phyloP scores from a whole-genome alignment of 2,113 vertebrate species.

The Mus pahari region DNA sequence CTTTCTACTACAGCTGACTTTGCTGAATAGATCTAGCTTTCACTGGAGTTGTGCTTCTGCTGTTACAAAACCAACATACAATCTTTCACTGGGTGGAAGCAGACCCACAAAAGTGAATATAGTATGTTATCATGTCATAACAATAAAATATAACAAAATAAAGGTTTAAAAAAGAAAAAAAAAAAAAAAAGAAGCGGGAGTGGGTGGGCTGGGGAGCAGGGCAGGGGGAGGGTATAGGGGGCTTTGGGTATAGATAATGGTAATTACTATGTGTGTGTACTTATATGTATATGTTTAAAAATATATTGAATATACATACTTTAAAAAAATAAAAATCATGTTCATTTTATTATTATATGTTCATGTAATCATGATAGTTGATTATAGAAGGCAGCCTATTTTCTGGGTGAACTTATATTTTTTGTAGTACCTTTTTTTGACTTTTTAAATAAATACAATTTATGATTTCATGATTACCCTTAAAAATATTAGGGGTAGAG shows the following conservation, averaged over 20 bases:
- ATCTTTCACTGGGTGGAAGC: slow-evolving; percentile 17
- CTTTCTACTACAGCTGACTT: neutral
- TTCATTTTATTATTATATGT: neutral
- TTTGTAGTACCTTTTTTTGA: neutral
- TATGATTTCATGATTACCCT: neutral
- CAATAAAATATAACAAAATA: slow-evolving; percentile 52
- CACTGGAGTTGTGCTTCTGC: slow-evolving; percentile 45
- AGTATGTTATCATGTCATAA: slow-evolving; percentile 12
- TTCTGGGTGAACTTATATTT: slow-evolving; percentile 32
- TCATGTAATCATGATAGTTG: slow-evolving; percentile 22
- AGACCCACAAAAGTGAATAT: slow-evolving; percentile 41
- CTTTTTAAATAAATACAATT: neutral
- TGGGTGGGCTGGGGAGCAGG: too few species aligned
- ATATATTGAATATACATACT: slow-evolving; percentile 21
- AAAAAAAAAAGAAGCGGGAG: too few species aligned
- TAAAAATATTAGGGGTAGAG: neutral
- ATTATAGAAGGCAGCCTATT: neutral
- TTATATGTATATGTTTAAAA: neutral
- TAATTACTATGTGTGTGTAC: neutral
- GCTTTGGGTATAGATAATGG: neutral
- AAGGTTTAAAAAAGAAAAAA: slow-evolving; percentile 41
- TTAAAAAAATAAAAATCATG: neutral
- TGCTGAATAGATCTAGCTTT: slow-evolving; percentile 52
- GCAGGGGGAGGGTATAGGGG: too few species aligned
- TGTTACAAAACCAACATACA: slow-evolving; percentile 46